Evolutionary conservation across 1,140 invertebrate genomes (phyloP).

Genomic region (Drosophila erecta): DNA sequence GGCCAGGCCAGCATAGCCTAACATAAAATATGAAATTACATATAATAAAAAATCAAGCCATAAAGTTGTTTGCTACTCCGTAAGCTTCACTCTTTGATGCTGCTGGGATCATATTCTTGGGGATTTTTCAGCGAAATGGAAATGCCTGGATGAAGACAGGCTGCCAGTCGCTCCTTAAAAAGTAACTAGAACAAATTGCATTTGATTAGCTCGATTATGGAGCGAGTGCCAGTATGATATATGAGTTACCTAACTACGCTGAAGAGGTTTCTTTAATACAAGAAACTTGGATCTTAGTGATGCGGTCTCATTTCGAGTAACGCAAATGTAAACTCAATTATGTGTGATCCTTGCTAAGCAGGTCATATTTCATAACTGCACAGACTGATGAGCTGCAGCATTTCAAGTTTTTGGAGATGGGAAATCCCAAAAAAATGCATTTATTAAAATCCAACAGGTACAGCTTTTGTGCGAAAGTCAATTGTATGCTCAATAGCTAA

Average conservation of each 20-base stretch:
- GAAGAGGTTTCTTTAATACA: neutral
- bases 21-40: constrained; percentile 77
- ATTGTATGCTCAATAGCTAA: constrained; percentile 50
- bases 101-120: constrained; percentile 29
- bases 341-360: too few relatives aligned
- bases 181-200: constrained; percentile 64
- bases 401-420: neutral
- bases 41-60: constrained; percentile 78
- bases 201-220: constrained; percentile 49
- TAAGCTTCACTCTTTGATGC: constrained; percentile 49
- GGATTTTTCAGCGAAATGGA: neutral
- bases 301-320: neutral
- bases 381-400: neutral
- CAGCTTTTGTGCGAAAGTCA: constrained; percentile 40
- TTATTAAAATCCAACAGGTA: constrained; percentile 19
- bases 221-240: constrained; percentile 16
- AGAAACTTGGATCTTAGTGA: neutral
- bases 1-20: constrained; percentile 37
- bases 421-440: neutral
- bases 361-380: neutral
- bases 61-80: constrained; percentile 58
- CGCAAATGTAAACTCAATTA: too few relatives aligned
- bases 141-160: neutral
- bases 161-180: constrained; percentile 9
- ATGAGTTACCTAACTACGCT: constrained; percentile 23